phyloP scores from a whole-genome alignment of 2,888 invertebrate species.

The Chrysolina haemoptera region DNA sequence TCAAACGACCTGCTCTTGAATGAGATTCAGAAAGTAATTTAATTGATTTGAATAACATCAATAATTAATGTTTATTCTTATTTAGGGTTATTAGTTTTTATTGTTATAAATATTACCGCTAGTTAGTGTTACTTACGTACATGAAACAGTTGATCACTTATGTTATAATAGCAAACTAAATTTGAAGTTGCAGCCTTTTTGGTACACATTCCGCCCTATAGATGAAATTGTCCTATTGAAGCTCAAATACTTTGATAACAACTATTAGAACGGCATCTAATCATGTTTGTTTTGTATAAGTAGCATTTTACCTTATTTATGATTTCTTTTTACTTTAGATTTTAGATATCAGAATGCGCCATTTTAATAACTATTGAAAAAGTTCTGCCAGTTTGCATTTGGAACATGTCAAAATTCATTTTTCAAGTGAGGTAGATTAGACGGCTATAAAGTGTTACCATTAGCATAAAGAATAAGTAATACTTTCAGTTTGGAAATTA shows the following conservation, averaged over 20 bases:
- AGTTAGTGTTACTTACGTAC: not conserved
- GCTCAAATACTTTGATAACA: conserved; percentile 23
- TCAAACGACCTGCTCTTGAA: not conserved
- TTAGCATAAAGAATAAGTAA: not conserved
- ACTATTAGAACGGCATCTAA: conserved; percentile 26
- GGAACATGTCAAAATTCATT: not conserved
- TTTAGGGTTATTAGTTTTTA: not conserved
- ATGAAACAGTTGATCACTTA: not conserved
- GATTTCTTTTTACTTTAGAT: conserved; percentile 22
- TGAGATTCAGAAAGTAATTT: not conserved
- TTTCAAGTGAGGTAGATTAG: conserved; percentile 10
- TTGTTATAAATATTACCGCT: not conserved
- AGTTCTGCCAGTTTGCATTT: not conserved
- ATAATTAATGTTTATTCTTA: not conserved
- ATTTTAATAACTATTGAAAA: not conserved
- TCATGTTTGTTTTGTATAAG: not conserved
- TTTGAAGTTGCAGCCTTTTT: conserved; percentile 27
- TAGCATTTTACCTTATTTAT: conserved; percentile 23
- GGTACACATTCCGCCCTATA: conserved; percentile 26
- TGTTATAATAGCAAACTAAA: not conserved
- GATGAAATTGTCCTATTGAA: conserved; percentile 12
- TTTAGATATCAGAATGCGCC: conserved; percentile 11
- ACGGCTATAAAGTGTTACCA: not conserved
- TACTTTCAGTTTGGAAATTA: too few relatives aligned
- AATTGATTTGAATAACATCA: not conserved